Percentiles rank a stretch among this genome's conserved stretches.
These are phyloP conservation scores for Drosophila neocordata DNA, from an alignment of 1,140 invertebrate species.

Conservation along the genomic window DNA sequence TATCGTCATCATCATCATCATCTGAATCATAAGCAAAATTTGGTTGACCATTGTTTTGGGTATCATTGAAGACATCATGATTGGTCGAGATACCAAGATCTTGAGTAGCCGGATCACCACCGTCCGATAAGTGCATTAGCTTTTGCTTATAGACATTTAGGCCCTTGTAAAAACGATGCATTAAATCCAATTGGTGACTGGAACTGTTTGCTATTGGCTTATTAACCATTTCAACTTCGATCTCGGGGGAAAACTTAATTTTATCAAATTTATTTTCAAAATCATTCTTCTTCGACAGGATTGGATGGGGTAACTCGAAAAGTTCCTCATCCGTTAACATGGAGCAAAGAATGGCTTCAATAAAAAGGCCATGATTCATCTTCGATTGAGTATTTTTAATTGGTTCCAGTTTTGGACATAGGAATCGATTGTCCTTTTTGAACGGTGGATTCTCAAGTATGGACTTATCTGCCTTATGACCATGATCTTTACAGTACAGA, in stretches of 20 bases:
- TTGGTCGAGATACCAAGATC: too few species aligned
- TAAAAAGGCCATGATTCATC: slow-evolving; percentile 9
- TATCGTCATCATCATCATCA: neutral
- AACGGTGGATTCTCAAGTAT: neutral
- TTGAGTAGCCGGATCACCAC: neutral
- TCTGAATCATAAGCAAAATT: neutral
- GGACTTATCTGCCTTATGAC: neutral
- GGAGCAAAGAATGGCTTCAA: slow-evolving; percentile 47
- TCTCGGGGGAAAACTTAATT: neutral
- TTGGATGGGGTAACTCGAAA: neutral
- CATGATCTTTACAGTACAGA: too few species aligned
- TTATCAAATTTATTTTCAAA: too few species aligned
- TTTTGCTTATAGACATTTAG: slow-evolving; percentile 30
- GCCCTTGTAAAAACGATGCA: slow-evolving; percentile 34
- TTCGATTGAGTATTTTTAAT: neutral
- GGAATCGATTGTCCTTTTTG: neutral
- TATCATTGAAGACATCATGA: neutral
- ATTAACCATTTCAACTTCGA: neutral
- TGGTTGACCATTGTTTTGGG: neutral
- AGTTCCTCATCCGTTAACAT: slow-evolving; percentile 50
- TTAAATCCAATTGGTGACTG: neutral
- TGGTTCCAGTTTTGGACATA: slow-evolving; percentile 4
- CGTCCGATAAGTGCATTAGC: neutral
- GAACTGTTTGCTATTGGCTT: neutral
- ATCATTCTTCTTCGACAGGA: neutral